These are phyloP conservation scores for Beris chalybata DNA, from an alignment of 2,888 invertebrate genomes.

Conservation along the genomic window DNA sequence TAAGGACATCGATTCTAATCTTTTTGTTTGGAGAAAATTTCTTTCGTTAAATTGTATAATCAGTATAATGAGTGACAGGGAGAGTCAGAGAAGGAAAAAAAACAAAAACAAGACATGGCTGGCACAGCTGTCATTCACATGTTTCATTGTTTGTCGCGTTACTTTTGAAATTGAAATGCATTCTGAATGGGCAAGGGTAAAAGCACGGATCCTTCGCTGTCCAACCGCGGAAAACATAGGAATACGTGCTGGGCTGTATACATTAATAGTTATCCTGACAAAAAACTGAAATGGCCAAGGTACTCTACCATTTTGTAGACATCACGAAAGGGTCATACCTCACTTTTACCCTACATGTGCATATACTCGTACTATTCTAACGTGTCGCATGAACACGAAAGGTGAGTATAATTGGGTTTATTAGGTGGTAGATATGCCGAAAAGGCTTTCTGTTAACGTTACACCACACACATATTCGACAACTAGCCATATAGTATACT, in stretches of 20 bases:
- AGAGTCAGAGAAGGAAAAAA: constrained; percentile 11
- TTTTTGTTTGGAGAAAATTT: constrained; percentile 20
- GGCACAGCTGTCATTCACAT: constrained; percentile 39
- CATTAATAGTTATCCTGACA: neutral
- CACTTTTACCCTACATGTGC: no score
- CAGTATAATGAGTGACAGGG: constrained; percentile 9
- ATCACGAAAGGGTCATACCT: constrained; percentile 17
- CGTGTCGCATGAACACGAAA: no score
- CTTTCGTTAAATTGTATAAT: constrained; percentile 15
- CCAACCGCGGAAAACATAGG: neutral
- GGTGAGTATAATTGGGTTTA: no score
- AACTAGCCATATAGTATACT: no score
- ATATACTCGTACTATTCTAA: no score
- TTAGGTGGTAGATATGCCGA: no score
- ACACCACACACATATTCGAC: no score
- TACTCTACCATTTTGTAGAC: constrained; percentile 8
- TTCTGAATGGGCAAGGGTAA: neutral
- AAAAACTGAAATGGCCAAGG: no score
- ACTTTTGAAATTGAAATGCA: constrained; percentile 33
- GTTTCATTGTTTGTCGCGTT: constrained; percentile 28
- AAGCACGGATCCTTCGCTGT: neutral
- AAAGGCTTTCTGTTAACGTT: no score
- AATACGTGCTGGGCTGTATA: no score
- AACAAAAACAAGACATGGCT: constrained; percentile 34
- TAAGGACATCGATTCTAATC: constrained; percentile 29